Evolutionary conservation across 2,797 vertebrate genomes (phyloP), one percentile per base, ranked within the genome.

Genomic region (Hirundo rustica): DNA sequence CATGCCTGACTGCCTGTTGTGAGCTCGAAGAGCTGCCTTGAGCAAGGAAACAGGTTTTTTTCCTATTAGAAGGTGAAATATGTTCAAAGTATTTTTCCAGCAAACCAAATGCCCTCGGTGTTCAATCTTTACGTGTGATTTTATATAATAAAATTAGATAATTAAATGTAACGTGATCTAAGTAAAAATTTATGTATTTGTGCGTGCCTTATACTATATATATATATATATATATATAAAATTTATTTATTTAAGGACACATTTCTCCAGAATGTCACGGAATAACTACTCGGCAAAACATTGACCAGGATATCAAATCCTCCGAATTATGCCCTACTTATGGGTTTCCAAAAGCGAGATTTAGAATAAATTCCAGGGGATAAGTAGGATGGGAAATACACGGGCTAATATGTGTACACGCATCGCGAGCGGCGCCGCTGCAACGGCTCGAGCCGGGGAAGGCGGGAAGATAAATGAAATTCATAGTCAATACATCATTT

Each of bases 291-390:
- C 54, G 70, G 85, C 83, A 60, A 92, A 97, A 88, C 92, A 95
- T 94, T 92, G 96, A 96, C 90, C 94, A 71, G 97, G 96, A 97
- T 89, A 96, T 68, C 77, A 97, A 97, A 98, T 97, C 97, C 96
- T 93, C 82, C 1, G 45, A 97, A 97, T 97, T 96, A 96, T 88
- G 92, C 47, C 88, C 92, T 97, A 96, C 97, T 98, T 97, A 98
- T 60, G 96, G 92, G 92, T 97, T 97, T 98, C 97, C 97, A 96
- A 97, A 97, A 97, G 97, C 25, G 2, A 85, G 96, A 97, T 97
- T 98, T 97, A 96, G 93, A 96, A 91, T 96, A 97, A 97, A 98
- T 98, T 98, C 97, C 97, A 0, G 2, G 83, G 96, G 97, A 98
- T 98, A 97, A 97, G 93, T 85, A 95, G 93, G 80, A 83, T 66